Percentiles rank a stretch among this genome's conserved stretches.
Evolutionary conservation across 1,140 invertebrate genomes (phyloP).

Genomic region (Cherax destructor): DNA sequence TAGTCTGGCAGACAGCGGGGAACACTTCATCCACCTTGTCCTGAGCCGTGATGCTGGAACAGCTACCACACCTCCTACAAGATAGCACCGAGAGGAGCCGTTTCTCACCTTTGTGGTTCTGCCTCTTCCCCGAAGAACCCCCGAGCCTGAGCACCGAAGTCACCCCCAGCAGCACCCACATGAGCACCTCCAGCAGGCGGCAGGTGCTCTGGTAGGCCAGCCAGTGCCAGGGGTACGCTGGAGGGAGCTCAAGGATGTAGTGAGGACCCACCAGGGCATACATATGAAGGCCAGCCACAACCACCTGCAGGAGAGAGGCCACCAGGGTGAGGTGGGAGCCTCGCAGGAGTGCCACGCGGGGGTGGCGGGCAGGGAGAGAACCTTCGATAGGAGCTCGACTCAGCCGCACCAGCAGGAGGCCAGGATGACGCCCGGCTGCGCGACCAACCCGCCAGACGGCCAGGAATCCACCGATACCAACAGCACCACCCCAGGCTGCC

Average conservation of each 20-base stretch:
- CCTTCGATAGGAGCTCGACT: slow-evolving; percentile 26
- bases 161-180: slow-evolving; percentile 45
- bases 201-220: slow-evolving; percentile 56
- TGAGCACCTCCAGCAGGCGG: slow-evolving; percentile 49
- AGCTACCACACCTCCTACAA: slow-evolving; percentile 39
- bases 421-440: slow-evolving; percentile 41
- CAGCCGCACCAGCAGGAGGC: slow-evolving; percentile 36
- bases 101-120: slow-evolving; percentile 42
- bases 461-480: slow-evolving; percentile 53
- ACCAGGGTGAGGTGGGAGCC: slow-evolving; percentile 33
- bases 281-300: slow-evolving; percentile 49
- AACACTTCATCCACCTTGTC: slow-evolving; percentile 82
- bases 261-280: slow-evolving; percentile 58
- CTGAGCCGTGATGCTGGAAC: slow-evolving; percentile 74
- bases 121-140: slow-evolving; percentile 32
- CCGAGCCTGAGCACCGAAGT: slow-evolving; percentile 18
- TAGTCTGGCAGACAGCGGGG: slow-evolving; percentile 89
- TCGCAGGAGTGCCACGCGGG: slow-evolving; percentile 34
- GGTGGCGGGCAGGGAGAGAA: slow-evolving; percentile 29
- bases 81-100: slow-evolving; percentile 38
- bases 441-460: slow-evolving; percentile 44
- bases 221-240: slow-evolving; percentile 54
- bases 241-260: slow-evolving; percentile 42
- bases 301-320: slow-evolving; percentile 41
- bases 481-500: slow-evolving; percentile 57